Base-by-base conservation (phyloP, 1,140 invertebrate species). In the Colletes latitarsis region DNA sequence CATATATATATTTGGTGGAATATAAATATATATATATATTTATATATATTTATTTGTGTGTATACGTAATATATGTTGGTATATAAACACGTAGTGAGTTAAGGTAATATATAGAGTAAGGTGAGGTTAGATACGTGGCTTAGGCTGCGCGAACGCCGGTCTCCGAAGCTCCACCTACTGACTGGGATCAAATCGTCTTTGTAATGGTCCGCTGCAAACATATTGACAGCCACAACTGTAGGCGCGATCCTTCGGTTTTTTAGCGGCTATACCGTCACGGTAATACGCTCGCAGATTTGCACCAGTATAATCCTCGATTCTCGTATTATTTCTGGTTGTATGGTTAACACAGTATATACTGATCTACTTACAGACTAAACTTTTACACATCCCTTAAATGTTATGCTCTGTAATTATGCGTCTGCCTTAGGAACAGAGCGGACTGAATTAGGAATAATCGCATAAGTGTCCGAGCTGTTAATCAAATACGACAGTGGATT, bases 121-220 rank as follows among this genome's bases (percentile, higher is more conserved):
- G 92, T 93, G 92, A 93, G 91, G 91, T 93, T 93, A 93, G 93
- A 93, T 93, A 93, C 93, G 93, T 93, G 93, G 92, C 92, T 93
- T 93, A 92, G 90, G 90, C 93, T 93, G 93, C 92, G 89, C 91
- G 86, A 91, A 88, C 90, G 92, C 90, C 91, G 91, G 88, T 93
- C 91, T 92, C 89, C 92, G 81, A 89, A 92, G 91, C 92, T 93
- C 93, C 93, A 93, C 93, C 93, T 93, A 93, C 89, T 92, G 92
- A 93, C 92, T 93, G 92, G 92, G 91, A 93, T 93, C 93, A 93
- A 93, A 93, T 93, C 93, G 91, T 93, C 92, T 92, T 92, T 92
- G 91, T 91, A 91, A 92, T 92, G 91, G 92, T 93, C 93, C 92
- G 88, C 93, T 93, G 93, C 90, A 93, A 93, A 93, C 92, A 93